phyloP scores from a whole-genome alignment of 2,888 invertebrate genomes.

The Gortyna flavago region DNA sequence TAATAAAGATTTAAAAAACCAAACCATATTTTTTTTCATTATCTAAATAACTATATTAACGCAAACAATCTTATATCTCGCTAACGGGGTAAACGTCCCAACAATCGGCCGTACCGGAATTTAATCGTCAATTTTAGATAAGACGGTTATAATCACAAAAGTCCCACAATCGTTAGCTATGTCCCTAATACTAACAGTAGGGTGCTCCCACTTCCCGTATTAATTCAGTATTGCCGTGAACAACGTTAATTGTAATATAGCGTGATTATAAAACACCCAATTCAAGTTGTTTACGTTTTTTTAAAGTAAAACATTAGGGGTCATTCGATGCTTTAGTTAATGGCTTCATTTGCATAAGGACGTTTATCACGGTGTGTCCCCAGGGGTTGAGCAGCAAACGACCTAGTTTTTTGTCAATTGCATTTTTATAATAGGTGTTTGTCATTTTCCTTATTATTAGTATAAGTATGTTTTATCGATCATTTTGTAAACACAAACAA shows the following conservation, averaged over 20 bases:
- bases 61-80: constrained; percentile 38
- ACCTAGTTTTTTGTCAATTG: constrained; percentile 58
- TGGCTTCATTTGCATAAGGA: constrained; percentile 67
- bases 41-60: constrained; percentile 30
- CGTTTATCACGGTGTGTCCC: constrained; percentile 63
- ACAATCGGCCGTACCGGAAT: constrained; percentile 54
- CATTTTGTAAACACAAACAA: constrained; percentile 11
- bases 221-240: constrained; percentile 77
- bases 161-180: constrained; percentile 47
- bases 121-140: constrained; percentile 66
- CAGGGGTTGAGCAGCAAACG: constrained; percentile 47
- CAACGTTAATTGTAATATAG: constrained; percentile 82
- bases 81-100: constrained; percentile 56
- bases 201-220: constrained; percentile 76
- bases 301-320: constrained; percentile 69
- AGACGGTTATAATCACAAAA: constrained; percentile 57
- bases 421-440: constrained; percentile 40
- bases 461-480: not conserved
- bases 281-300: constrained; percentile 74
- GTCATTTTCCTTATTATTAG: constrained; percentile 18
- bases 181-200: constrained; percentile 57
- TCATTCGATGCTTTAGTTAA: constrained; percentile 67
- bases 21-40: constrained; percentile 19
- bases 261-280: constrained; percentile 82
- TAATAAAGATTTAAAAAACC: not conserved